These are phyloP conservation scores for Calameuta idolon DNA, from an alignment of 2,888 invertebrate genomes.

Conservation along the genomic window DNA sequence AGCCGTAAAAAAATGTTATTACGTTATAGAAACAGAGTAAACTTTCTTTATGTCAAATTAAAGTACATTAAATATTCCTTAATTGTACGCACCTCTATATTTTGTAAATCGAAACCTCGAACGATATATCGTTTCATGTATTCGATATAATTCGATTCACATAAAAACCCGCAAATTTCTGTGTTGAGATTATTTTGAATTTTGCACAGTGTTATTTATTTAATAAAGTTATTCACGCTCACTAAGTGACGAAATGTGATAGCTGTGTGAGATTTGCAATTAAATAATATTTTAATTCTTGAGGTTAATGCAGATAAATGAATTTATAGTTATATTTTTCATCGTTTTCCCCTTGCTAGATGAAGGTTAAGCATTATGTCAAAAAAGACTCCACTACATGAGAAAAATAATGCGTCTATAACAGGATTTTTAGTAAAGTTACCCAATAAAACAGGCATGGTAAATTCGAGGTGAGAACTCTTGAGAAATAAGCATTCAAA, in stretches of 20 bases:
- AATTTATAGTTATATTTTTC: not conserved
- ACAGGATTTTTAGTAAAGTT: not conserved
- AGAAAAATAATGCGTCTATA: not conserved
- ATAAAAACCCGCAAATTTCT: not conserved
- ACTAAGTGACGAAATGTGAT: not conserved
- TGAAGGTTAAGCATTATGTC: not conserved
- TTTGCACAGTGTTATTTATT: not conserved
- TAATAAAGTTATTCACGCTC: not conserved
- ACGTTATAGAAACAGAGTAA: no score
- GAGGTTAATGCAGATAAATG: not conserved
- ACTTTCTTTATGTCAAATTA: no score
- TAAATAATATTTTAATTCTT: not conserved
- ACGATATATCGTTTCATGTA: no score
- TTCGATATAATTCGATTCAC: not conserved
- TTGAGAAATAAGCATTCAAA: not conserved
- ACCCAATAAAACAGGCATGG: not conserved
- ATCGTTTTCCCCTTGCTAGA: not conserved
- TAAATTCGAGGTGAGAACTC: not conserved
- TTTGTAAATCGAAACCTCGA: no score
- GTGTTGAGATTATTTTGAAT: not conserved
- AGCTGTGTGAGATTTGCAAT: not conserved
- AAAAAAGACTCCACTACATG: not conserved
- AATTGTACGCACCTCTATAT: no score
- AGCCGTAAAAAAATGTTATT: no score
- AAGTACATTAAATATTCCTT: no score